phyloP scores from a whole-genome alignment of 2,113 vertebrate species.

The Crotophaga sulcirostris region DNA sequence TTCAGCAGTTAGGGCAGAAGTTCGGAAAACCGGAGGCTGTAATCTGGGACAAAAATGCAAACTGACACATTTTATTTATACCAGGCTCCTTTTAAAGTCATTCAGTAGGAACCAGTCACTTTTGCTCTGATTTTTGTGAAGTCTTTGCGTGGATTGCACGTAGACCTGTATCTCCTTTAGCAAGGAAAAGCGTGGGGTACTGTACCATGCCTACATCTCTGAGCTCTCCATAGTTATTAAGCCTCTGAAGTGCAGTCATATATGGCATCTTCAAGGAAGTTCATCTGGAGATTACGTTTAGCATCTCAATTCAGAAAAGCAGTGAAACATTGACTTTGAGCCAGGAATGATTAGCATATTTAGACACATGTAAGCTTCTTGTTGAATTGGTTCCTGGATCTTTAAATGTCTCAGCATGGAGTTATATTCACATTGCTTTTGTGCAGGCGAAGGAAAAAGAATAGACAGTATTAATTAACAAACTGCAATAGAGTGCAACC shows the following conservation, averaged over 20 bases:
- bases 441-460: not conserved
- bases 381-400: not conserved
- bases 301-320: not conserved
- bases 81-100: not conserved
- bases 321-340: not conserved
- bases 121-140: not conserved
- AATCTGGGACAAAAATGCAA: not conserved
- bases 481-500: not conserved
- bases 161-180: not conserved
- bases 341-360: not conserved
- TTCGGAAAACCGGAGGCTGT: not conserved
- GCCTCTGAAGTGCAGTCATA: not conserved
- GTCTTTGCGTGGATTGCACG: rapidly evolving
- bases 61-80: slow-evolving; percentile 3
- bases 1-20: not conserved
- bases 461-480: not conserved
- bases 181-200: not conserved
- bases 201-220: not conserved
- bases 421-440: not conserved
- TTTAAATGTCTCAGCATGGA: not conserved
- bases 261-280: not conserved
- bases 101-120: not conserved
- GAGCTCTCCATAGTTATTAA: not conserved
- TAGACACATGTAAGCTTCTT: not conserved
- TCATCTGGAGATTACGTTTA: not conserved